Conservation (phyloP, 2,888 invertebrate species). For the Podabrus alpinus region DNA sequence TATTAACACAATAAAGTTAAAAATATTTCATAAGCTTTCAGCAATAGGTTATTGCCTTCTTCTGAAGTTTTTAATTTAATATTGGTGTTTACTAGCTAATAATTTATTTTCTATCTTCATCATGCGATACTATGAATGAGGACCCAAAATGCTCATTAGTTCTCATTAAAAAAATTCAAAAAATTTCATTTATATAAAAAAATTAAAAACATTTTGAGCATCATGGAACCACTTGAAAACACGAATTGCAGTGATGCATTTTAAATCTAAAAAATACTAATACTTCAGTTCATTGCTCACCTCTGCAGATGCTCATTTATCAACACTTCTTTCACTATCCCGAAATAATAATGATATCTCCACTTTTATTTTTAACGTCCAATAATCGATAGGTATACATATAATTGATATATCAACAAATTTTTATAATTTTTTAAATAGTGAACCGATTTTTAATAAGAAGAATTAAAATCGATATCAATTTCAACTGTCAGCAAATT, state of each 20-base stretch:
- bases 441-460: not conserved
- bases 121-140: too few species aligned
- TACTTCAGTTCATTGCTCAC: not conserved
- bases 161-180: too few species aligned
- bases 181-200: too few species aligned
- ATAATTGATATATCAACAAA: not conserved
- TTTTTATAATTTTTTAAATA: not conserved
- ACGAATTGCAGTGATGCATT: not conserved
- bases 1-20: too few species aligned
- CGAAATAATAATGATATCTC: not conserved
- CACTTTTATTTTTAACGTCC: not conserved
- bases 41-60: too few species aligned
- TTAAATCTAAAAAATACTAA: not conserved
- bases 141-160: too few species aligned
- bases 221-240: not conserved
- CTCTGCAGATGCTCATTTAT: not conserved
- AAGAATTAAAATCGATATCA: not conserved
- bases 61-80: too few species aligned
- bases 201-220: not conserved
- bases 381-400: not conserved
- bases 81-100: too few species aligned
- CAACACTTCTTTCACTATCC: not conserved
- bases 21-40: too few species aligned
- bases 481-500: not conserved
- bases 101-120: too few species aligned